Conservation (phyloP, 2,113 vertebrate genomes). For the Acanthochromis polyacanthus region DNA sequence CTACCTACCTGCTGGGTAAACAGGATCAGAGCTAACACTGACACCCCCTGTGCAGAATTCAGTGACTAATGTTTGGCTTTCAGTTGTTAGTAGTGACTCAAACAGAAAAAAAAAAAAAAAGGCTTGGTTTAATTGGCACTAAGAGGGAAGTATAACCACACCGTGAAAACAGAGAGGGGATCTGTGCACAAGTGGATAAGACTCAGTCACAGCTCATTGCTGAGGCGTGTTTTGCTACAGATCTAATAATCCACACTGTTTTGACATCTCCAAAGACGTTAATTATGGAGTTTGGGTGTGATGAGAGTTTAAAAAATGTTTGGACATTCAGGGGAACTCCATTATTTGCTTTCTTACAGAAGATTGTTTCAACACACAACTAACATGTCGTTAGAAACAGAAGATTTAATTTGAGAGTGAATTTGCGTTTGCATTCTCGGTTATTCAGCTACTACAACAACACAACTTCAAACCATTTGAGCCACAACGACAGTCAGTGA, state of each 20-base stretch:
- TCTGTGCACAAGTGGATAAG: slow-evolving; percentile 5
- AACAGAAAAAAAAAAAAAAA: slow-evolving; percentile 23
- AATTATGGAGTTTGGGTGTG: slow-evolving; percentile 9
- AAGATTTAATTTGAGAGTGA: too few species aligned
- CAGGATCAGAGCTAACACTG: slow-evolving; percentile 18
- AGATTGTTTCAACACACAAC: too few species aligned
- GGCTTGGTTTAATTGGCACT: slow-evolving; percentile 44
- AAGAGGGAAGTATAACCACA: slow-evolving; percentile 24
- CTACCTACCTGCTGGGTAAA: slow-evolving; percentile 40
- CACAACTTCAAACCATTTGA: too few species aligned
- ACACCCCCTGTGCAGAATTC: slow-evolving; percentile 19
- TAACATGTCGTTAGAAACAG: too few species aligned
- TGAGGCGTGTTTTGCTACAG: not conserved
- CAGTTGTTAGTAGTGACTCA: slow-evolving; percentile 46
- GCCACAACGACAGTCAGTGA: too few species aligned
- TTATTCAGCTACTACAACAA: too few species aligned
- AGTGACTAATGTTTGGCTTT: slow-evolving; percentile 64
- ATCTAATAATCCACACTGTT: slow-evolving; percentile 17
- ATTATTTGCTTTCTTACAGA: not conserved
- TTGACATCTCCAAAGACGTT: slow-evolving; percentile 21
- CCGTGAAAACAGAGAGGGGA: slow-evolving; percentile 3
- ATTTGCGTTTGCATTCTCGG: too few species aligned
- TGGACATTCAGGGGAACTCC: not conserved
- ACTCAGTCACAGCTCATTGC: slow-evolving; percentile 5
- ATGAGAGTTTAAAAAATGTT: not conserved